phyloP scores from a whole-genome alignment of 64 coral and sea anemone genomes.

The Stylophora pistillata region DNA sequence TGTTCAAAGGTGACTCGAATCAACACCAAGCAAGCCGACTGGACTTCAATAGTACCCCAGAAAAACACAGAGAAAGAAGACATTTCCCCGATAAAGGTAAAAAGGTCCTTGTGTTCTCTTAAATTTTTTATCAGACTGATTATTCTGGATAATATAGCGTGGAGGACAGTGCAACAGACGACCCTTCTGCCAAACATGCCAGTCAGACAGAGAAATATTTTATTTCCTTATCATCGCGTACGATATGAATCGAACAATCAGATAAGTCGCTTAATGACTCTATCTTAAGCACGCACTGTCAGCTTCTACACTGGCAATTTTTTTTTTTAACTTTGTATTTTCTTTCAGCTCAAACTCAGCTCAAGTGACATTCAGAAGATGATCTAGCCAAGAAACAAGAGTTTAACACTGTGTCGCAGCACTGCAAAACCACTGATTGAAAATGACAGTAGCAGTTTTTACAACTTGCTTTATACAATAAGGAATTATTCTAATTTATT shows the following conservation, averaged over 20 bases:
- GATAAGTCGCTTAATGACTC: too few species aligned
- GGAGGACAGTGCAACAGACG: too few species aligned
- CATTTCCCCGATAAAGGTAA: conserved; percentile 94
- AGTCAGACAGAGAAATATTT: too few species aligned
- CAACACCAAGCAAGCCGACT: conserved; percentile 73
- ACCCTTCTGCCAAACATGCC: too few species aligned
- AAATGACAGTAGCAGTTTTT: not conserved
- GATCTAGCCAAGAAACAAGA: not conserved
- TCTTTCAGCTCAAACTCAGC: conserved; percentile 46
- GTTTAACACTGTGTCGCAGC: not conserved
- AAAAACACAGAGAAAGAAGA: conserved; percentile 74
- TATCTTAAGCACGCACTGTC: too few species aligned
- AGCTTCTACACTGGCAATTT: too few species aligned
- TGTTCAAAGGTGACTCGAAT: conserved; percentile 85
- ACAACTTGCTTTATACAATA: not conserved
- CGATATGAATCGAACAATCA: too few species aligned
- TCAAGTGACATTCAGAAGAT: conserved; percentile 33
- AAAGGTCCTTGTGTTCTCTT: not conserved
- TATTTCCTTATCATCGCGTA: too few species aligned
- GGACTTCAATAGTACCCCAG: conserved; percentile 68
- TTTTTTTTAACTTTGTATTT: not conserved
- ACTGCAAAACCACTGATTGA: not conserved
- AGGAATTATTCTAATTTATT: too few species aligned
- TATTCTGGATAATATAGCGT: too few species aligned
- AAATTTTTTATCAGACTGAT: not conserved